Percentiles rank a stretch among this genome's conserved stretches.
These are phyloP conservation scores for Empis stercorea DNA, from an alignment of 2,888 invertebrate genomes.

Conservation along the genomic window DNA sequence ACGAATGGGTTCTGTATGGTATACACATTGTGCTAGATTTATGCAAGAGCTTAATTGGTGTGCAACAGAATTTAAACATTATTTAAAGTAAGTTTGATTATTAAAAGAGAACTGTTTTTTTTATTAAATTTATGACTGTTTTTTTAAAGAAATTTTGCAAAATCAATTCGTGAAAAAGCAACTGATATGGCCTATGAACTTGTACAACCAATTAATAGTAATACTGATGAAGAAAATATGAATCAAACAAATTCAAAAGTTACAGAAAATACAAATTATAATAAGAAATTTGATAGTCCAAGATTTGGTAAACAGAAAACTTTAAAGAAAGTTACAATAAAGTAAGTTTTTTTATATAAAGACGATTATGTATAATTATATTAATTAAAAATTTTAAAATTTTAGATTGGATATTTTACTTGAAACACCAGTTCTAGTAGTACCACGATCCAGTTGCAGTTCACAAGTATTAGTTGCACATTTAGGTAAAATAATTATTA, in stretches of 20 bases:
- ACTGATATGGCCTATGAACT: slow-evolving; percentile 88
- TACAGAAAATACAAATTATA: not conserved
- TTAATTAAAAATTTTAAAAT: slow-evolving; percentile 1
- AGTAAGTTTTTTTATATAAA: slow-evolving; percentile 11
- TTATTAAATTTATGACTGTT: not conserved
- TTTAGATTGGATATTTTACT: slow-evolving; percentile 59
- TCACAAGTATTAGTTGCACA: slow-evolving; percentile 80
- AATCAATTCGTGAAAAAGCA: slow-evolving; percentile 78
- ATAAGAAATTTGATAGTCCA: slow-evolving; percentile 10
- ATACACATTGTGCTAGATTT: slow-evolving; percentile 81
- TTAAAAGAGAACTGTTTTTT: too few relatives aligned
- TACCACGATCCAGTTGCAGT: slow-evolving; percentile 67
- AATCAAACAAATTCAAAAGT: not conserved
- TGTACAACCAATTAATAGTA: slow-evolving; percentile 48
- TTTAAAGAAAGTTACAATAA: slow-evolving; percentile 10
- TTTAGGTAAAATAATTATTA: slow-evolving; percentile 71
- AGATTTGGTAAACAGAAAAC: not conserved
- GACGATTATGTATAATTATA: not conserved
- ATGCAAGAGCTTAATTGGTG: slow-evolving; percentile 77
- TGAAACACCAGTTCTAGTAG: slow-evolving; percentile 82
- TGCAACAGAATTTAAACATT: slow-evolving; percentile 81
- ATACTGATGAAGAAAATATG: not conserved
- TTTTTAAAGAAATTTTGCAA: slow-evolving; percentile 54
- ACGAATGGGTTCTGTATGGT: slow-evolving; percentile 82
- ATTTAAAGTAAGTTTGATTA: slow-evolving; percentile 34